phyloP scores from a whole-genome alignment of 2,888 invertebrate species.

The Brassicogethes aeneus region DNA sequence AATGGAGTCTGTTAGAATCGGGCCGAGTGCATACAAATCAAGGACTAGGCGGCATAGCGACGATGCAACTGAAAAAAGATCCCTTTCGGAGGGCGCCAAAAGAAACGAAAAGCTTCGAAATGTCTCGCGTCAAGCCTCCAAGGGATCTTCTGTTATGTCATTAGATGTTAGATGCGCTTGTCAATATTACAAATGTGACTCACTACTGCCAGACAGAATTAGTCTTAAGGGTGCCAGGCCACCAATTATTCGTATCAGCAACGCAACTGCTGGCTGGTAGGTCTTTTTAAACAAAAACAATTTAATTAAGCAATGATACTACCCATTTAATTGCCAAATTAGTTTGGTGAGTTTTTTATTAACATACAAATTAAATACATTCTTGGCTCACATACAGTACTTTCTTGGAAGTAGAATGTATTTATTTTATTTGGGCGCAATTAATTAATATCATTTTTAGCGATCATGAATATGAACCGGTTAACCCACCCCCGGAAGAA shows the following conservation, averaged over 20 bases:
- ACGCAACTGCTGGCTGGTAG: not conserved
- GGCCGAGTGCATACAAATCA: conserved; percentile 5
- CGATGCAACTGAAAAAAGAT: conserved; percentile 39
- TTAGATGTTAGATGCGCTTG: conserved; percentile 79
- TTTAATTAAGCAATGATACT: too few species aligned
- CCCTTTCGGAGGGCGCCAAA: conserved; percentile 60
- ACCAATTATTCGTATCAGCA: conserved; percentile 23
- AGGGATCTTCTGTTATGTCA: conserved; percentile 52
- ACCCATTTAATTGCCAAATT: too few species aligned
- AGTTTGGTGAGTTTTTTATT: too few species aligned
- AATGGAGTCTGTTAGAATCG: conserved; percentile 13
- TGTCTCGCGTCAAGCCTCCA: conserved; percentile 63
- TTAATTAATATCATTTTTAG: too few species aligned
- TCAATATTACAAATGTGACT: conserved; percentile 76
- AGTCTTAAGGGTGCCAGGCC: conserved; percentile 40
- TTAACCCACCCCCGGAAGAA: conserved; percentile 59
- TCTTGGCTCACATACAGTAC: too few species aligned
- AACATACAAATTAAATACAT: too few species aligned
- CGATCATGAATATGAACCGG: conserved; percentile 90
- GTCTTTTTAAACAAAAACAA: too few species aligned
- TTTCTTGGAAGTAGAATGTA: too few species aligned
- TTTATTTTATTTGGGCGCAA: too few species aligned
- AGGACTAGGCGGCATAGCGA: conserved; percentile 11
- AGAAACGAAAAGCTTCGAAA: conserved; percentile 50
- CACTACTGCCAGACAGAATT: conserved; percentile 62